A percentile compares a stretch with the other conserved stretches of the same genome.
Conservation (phyloP, 2,113 vertebrate species). For the Scortum barcoo region DNA sequence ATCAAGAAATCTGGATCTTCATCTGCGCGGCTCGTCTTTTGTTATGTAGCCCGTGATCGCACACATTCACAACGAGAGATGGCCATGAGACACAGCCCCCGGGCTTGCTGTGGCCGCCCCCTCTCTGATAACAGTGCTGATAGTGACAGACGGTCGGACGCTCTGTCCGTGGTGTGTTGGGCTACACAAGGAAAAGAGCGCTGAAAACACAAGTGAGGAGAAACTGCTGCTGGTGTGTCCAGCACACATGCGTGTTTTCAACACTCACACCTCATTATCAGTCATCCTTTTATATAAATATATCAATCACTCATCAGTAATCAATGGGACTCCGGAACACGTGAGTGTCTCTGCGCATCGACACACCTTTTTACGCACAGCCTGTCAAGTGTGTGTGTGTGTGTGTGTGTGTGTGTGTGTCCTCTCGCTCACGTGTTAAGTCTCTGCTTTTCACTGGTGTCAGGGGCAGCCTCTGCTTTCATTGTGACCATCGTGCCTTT, state of each 20-base stretch:
- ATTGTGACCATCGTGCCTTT: constrained; percentile 47
- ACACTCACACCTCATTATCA: background rate
- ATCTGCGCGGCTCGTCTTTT: background rate
- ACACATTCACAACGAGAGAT: background rate
- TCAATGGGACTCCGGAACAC: constrained; percentile 2
- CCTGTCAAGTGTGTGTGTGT: constrained; percentile 47
- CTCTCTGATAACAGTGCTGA: background rate
- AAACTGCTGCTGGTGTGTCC: background rate
- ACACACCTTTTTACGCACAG: constrained; percentile 56
- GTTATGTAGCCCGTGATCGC: background rate
- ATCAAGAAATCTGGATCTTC: too few relatives aligned
- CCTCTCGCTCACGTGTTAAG: constrained; percentile 24
- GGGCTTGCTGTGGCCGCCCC: background rate
- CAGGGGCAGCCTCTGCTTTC: constrained; percentile 39
- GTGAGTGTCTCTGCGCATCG: background rate
- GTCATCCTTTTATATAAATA: background rate
- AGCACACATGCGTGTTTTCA: background rate
- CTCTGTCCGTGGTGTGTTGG: constrained; percentile 1
- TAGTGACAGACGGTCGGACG: constrained; percentile 21
- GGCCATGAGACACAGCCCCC: background rate
- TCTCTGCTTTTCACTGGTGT: constrained; percentile 2
- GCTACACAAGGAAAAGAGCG: background rate
- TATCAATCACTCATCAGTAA: background rate
- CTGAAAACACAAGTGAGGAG: background rate
- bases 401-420: too few relatives aligned